These are phyloP conservation scores for Muscicapa comitata DNA, from an alignment of 2,797 vertebrate species.

Conservation along the genomic window DNA sequence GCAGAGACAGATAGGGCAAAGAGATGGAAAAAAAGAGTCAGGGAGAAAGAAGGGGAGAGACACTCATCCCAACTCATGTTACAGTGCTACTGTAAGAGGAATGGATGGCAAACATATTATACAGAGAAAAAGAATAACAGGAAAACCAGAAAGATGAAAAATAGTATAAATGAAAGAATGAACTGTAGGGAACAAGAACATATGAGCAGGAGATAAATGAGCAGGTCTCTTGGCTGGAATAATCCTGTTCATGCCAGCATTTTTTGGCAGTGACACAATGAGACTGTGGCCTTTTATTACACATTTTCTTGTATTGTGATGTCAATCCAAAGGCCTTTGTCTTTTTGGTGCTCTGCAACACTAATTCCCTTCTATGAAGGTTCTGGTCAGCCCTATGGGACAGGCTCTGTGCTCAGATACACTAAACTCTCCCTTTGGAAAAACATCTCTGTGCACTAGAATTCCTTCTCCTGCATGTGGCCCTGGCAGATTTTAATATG, in stretches of 20 bases:
- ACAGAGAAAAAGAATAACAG: background rate
- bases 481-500: background rate
- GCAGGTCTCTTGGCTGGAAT: background rate
- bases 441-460: background rate
- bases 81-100: background rate
- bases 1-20: background rate
- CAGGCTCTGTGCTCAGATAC: background rate
- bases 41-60: background rate
- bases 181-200: background rate
- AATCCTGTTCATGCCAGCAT: background rate
- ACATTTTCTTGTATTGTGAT: background rate
- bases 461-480: background rate
- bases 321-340: background rate
- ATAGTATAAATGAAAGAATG: background rate
- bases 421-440: background rate
- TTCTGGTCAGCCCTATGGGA: background rate
- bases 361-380: background rate
- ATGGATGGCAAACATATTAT: background rate
- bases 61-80: background rate
- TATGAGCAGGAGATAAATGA: background rate
- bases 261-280: constrained; percentile 1
- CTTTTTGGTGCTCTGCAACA: background rate
- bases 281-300: background rate
- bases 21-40: background rate
- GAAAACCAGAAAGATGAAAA: background rate